A percentile compares a stretch with the other conserved stretches of the same genome.
Evolutionary conservation across 1,140 invertebrate genomes (phyloP).

Genomic region (Lamellibrachia luymesi): DNA sequence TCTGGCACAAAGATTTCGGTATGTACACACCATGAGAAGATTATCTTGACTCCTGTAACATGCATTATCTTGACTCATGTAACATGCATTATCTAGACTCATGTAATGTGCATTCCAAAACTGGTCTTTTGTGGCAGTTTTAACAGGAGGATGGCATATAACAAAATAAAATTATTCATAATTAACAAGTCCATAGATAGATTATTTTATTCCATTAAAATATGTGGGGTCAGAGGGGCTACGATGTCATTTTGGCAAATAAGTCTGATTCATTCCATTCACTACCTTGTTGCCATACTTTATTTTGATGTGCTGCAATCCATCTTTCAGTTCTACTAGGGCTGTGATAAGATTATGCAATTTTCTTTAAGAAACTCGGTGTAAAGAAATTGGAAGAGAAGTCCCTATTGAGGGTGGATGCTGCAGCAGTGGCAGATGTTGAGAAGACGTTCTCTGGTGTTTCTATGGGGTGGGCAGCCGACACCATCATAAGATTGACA

Average conservation of each 20-base stretch:
- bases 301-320: not conserved
- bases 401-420: not conserved
- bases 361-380: not conserved
- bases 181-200: no score
- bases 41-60: not conserved
- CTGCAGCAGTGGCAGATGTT: not conserved
- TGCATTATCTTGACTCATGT: not conserved
- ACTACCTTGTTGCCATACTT: not conserved
- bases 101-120: not conserved
- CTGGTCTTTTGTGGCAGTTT: not conserved
- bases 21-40: not conserved
- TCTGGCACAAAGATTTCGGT: not conserved
- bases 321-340: not conserved
- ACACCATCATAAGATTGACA: not conserved
- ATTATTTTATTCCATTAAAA: no score
- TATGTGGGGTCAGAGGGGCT: not conserved
- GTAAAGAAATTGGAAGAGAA: not conserved
- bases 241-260: not conserved
- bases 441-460: not conserved
- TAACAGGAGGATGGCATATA: not conserved
- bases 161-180: not conserved
- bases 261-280: not conserved
- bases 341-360: not conserved
- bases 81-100: not conserved
- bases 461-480: not conserved